These are phyloP conservation scores for Gallinago nigripennis DNA, from an alignment of 2,797 vertebrate species.

Conservation along the genomic window DNA sequence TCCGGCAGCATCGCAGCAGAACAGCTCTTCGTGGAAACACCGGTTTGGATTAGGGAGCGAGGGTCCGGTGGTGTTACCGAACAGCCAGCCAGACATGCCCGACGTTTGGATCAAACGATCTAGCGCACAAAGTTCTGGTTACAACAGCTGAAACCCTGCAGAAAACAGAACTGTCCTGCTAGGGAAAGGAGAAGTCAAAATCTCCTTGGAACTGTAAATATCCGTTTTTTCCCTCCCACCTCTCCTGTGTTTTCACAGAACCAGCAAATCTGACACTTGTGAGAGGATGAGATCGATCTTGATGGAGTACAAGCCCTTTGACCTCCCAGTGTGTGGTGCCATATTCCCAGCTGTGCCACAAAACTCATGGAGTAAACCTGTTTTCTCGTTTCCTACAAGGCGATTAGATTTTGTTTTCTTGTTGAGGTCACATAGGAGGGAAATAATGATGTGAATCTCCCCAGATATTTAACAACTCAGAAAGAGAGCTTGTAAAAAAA, in stretches of 20 bases:
- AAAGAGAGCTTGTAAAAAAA: neutral
- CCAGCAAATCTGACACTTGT: conserved; percentile 20
- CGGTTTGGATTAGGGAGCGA: conserved; percentile 81
- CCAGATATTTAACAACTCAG: neutral
- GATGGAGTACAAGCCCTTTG: neutral
- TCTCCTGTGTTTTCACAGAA: conserved; percentile 35
- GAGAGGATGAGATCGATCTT: neutral
- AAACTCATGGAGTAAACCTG: neutral
- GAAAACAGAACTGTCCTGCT: neutral
- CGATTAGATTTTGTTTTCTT: conserved; percentile 1
- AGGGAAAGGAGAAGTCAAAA: neutral
- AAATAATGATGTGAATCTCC: neutral
- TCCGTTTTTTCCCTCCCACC: neutral
- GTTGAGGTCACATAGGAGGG: neutral
- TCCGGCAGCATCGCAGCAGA: conserved; percentile 77
- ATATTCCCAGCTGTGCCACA: neutral
- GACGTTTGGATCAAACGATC: conserved; percentile 96
- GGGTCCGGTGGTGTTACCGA: conserved; percentile 89
- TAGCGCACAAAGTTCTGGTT: conserved; percentile 75
- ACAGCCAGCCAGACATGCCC: conserved; percentile 94
- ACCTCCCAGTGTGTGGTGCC: conserved; percentile 15
- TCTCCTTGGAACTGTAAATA: conserved; percentile 34
- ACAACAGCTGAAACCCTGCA: conserved; percentile 70
- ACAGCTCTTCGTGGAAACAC: conserved; percentile 80
- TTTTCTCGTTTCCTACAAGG: neutral